phyloP scores from a whole-genome alignment of 2,797 vertebrate genomes.

The Myiotriccus ornatus region DNA sequence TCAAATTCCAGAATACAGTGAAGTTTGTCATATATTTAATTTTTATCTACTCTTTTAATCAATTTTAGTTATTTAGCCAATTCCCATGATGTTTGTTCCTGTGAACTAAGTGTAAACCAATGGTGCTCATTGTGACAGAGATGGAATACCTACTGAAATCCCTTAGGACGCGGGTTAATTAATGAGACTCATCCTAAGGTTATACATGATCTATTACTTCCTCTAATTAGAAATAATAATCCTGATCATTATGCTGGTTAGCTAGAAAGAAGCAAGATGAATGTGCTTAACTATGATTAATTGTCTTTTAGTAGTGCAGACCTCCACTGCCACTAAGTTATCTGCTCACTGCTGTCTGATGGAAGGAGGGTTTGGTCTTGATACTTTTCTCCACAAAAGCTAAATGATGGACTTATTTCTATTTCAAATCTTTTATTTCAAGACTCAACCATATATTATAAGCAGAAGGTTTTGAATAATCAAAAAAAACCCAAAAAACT shows the following conservation, averaged over 20 bases:
- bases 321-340: slow-evolving; percentile 79
- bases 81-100: slow-evolving; percentile 74
- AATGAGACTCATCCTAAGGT: slow-evolving; percentile 94
- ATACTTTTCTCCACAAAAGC: slow-evolving; percentile 40
- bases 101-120: slow-evolving; percentile 76
- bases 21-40: slow-evolving; percentile 60
- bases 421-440: not conserved
- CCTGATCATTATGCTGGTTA: slow-evolving; percentile 99
- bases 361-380: slow-evolving; percentile 54
- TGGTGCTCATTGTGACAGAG: slow-evolving; percentile 87
- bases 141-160: slow-evolving; percentile 89
- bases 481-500: not conserved
- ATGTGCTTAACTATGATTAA: slow-evolving; percentile 93
- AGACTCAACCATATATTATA: not conserved
- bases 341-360: slow-evolving; percentile 66
- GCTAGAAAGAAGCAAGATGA: slow-evolving; percentile 92
- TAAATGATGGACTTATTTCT: slow-evolving; percentile 1
- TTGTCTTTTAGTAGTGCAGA: slow-evolving; percentile 79
- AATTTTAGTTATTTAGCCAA: slow-evolving; percentile 71
- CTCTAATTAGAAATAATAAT: slow-evolving; percentile 99
- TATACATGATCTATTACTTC: slow-evolving; percentile 99
- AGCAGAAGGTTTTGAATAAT: not conserved
- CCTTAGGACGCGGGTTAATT: slow-evolving; percentile 92
- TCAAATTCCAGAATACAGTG: slow-evolving; percentile 20
- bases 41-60: slow-evolving; percentile 71